Evolutionary conservation across 2,797 vertebrate genomes (phyloP).

Genomic region (Catamblyrhynchus diadema): DNA sequence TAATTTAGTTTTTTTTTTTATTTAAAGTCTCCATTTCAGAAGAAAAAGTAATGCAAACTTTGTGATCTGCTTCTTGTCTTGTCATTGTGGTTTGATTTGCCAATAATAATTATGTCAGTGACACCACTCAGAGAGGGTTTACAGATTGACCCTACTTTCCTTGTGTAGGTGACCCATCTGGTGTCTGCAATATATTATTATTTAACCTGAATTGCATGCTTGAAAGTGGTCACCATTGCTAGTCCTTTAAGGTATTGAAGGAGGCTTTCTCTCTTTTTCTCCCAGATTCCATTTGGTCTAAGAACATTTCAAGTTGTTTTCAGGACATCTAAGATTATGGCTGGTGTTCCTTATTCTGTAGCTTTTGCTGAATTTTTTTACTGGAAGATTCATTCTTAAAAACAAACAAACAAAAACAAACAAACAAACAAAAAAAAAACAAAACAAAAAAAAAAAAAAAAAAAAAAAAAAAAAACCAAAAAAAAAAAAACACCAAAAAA

Average conservation of each 20-base stretch:
- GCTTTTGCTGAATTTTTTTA: not conserved
- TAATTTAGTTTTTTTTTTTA: not conserved
- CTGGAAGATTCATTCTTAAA: not conserved
- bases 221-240: not conserved
- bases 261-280: not conserved
- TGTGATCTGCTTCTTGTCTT: not conserved
- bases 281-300: not conserved
- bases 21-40: not conserved
- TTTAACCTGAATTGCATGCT: conserved; percentile 4
- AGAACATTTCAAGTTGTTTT: not conserved
- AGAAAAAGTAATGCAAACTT: not conserved
- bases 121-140: not conserved
- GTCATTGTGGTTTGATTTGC: not conserved
- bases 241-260: not conserved
- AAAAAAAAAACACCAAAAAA: no score
- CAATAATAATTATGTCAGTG: not conserved
- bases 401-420: not conserved
- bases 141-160: not conserved
- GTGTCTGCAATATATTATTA: not conserved
- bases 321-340: not conserved
- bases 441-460: no score
- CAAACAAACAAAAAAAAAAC: no score
- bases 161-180: not conserved
- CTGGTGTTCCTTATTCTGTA: not conserved
- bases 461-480: no score